Evolutionary conservation across 2,888 invertebrate species (phyloP).

Genomic region (Polydrusus cervinus): DNA sequence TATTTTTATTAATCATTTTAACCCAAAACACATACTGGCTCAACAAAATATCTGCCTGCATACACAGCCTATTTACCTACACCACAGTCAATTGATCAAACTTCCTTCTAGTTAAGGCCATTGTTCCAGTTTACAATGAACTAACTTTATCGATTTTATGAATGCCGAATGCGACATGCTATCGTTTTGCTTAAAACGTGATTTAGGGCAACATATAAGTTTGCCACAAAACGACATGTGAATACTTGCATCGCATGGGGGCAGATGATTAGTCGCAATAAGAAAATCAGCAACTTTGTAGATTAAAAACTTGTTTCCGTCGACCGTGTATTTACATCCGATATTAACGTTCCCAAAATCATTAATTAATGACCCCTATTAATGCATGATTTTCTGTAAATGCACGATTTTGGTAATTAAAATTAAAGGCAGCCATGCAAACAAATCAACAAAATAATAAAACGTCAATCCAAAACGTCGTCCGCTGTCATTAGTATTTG

Average conservation of each 20-base stretch:
- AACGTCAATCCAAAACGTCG: too few relatives aligned
- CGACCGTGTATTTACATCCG: too few relatives aligned
- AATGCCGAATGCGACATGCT: conserved; percentile 40
- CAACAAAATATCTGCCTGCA: conserved; percentile 30
- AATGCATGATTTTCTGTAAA: too few relatives aligned
- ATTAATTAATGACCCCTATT: too few relatives aligned
- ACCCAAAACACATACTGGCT: too few relatives aligned
- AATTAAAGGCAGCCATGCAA: too few relatives aligned
- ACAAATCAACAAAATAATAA: too few relatives aligned
- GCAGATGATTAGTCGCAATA: not conserved
- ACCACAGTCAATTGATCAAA: conserved; percentile 54
- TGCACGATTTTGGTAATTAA: too few relatives aligned
- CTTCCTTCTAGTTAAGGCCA: conserved; percentile 50
- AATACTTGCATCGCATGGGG: conserved; percentile 1
- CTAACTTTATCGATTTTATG: conserved; percentile 52
- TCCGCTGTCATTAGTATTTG: too few relatives aligned
- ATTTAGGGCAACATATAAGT: conserved; percentile 36
- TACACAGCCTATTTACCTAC: conserved; percentile 37
- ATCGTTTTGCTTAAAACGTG: conserved; percentile 38
- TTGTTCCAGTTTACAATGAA: conserved; percentile 51
- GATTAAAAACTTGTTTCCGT: not conserved
- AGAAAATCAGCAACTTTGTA: not conserved
- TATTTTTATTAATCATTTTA: too few relatives aligned
- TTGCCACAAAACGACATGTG: conserved; percentile 17
- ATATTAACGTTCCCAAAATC: too few relatives aligned